Percentiles rank a stretch among this genome's conserved stretches.
Conservation (phyloP, 2,113 vertebrate genomes). For the Trachemys scripta region DNA sequence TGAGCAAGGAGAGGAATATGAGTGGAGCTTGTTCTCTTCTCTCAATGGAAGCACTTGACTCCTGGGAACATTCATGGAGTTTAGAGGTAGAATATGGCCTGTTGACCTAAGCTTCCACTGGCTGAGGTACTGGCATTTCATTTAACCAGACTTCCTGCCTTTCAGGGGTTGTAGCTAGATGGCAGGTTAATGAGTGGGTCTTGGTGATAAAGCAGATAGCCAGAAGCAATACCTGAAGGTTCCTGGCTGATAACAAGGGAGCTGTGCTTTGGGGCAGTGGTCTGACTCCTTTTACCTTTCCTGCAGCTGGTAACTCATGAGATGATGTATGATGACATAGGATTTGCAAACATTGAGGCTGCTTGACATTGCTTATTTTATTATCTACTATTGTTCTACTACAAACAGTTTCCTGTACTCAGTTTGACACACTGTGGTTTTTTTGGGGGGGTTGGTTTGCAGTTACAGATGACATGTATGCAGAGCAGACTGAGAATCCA, state of each 20-base stretch:
- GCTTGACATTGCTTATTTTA: background rate
- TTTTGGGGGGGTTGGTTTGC: conserved; percentile 69
- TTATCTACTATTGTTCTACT: background rate
- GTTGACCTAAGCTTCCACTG: background rate
- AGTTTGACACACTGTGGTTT: conserved; percentile 40
- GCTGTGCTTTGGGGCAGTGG: background rate
- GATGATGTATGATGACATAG: fast-evolving
- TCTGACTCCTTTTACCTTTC: background rate
- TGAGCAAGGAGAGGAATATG: conserved; percentile 16
- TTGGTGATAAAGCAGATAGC: background rate
- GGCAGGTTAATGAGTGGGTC: background rate
- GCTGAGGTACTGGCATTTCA: background rate
- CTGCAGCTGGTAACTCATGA: background rate
- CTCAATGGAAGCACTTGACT: background rate
- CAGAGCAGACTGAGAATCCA: conserved; percentile 96
- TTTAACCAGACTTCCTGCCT: background rate
- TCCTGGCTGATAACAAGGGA: background rate
- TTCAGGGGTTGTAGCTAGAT: background rate
- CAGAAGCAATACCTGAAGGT: background rate
- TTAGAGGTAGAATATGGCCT: background rate
- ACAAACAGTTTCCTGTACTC: background rate
- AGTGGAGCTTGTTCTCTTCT: background rate
- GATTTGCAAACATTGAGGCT: background rate
- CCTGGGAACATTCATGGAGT: background rate
- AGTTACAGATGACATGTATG: conserved; percentile 98